Conservation (phyloP, 2,113 vertebrate species). For the Platichthys stellatus region DNA sequence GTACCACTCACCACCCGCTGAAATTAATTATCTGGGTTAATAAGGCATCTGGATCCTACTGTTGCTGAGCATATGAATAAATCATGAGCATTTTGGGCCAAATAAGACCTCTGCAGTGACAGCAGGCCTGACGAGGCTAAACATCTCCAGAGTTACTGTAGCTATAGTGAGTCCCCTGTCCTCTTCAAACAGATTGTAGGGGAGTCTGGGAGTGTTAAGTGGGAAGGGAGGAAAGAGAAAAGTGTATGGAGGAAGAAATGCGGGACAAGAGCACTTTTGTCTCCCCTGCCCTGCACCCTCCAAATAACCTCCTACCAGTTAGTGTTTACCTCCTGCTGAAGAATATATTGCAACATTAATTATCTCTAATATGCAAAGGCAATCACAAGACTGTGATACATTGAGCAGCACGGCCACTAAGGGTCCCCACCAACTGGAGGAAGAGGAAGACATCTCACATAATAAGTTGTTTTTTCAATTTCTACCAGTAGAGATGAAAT, state of each 20-base stretch:
- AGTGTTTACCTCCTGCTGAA: slow-evolving; percentile 38
- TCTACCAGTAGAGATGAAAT: background rate
- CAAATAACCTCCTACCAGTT: slow-evolving; percentile 28
- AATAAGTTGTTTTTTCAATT: background rate
- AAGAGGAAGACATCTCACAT: background rate
- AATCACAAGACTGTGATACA: slow-evolving; percentile 16
- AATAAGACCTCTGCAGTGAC: slow-evolving; percentile 51
- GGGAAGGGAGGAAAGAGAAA: slow-evolving; percentile 20
- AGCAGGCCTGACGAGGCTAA: slow-evolving; percentile 59
- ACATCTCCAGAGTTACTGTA: slow-evolving; percentile 32
- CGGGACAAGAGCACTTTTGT: slow-evolving; percentile 10
- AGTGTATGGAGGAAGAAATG: slow-evolving; percentile 9
- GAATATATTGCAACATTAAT: slow-evolving; percentile 1
- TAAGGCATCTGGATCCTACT: slow-evolving; percentile 58
- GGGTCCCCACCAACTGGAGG: background rate
- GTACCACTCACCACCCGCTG: slow-evolving; percentile 37
- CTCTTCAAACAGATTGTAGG: slow-evolving; percentile 17
- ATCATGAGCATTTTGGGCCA: slow-evolving; percentile 52
- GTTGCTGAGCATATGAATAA: slow-evolving; percentile 63
- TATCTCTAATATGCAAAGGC: slow-evolving; percentile 4
- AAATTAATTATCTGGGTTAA: slow-evolving; percentile 72
- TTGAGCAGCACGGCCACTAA: slow-evolving; percentile 2
- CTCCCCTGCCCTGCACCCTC: slow-evolving; percentile 12
- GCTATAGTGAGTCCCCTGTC: background rate
- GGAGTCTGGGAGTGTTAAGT: background rate